Evolutionary conservation across 2,888 invertebrate species (phyloP), one percentile per base, ranked within the genome.

Genomic region (Patella depressa): DNA sequence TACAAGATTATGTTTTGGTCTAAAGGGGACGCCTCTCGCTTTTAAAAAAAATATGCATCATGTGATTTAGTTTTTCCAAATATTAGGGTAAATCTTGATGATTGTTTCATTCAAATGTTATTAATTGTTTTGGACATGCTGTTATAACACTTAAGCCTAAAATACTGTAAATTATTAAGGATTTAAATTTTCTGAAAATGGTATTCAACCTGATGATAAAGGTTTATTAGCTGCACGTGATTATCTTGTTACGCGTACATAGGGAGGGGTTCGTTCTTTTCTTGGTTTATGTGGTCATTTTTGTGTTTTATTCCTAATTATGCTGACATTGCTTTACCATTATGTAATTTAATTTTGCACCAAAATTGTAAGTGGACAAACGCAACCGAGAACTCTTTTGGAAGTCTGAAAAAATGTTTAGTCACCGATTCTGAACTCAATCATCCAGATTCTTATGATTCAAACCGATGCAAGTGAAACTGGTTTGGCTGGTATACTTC

Each of bases 251-350:
- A 11, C 59, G 3, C 17, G n/a, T 59, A 59, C 59, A n/a, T 59
- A 14, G 59, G 59, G 14, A 19, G 59, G 14, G 19, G 59, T 59
- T 59, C 59, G 59, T 59, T 59, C 59, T 19, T 59, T 12, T 59
- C 17, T 59, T 59, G 59, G 59, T n/a, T 59, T 59, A 59, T 59
- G 59, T 59, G 15, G 59, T n/a, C 14, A 59, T 59, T 59, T 59
- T 59, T 59, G 59, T 59, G 59, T 59, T 59, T 59, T 59, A 59
- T 59, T 59, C 59, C 59, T 59, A 59, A 15, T 19, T 59, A 59
- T 59, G 17, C 59, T n/a, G 59, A 59, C 14, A 7, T 17, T 59
- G 59, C 19, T 59, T 59, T 59, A 59, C 59, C 59, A n/a, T 14
- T 59, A 15, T 12, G 59, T 59, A 59, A 59, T 59, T n/a, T 59